Evolutionary conservation across 2,888 invertebrate genomes (phyloP), one percentile per base, ranked within the genome.

Genomic region (Stenodema calcarata): DNA sequence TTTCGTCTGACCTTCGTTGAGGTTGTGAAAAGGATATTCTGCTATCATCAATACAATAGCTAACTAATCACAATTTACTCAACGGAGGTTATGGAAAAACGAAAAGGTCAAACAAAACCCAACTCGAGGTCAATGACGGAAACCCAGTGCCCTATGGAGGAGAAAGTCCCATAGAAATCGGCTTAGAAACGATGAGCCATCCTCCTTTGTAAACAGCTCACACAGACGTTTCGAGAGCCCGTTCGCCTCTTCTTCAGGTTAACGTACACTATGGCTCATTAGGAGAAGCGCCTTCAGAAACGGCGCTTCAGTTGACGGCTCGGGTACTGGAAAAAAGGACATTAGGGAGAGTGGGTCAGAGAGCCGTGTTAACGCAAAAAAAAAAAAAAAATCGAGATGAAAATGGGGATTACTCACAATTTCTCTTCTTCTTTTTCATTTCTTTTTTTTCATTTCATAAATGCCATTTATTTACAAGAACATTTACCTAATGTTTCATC

Each of bases 101-200:
- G 62, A 23, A 62, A 62, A 62, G 62, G 62, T 62, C 62, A 62
- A 23, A 62, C n/a, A n/a, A 62, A 62, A 23, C 62, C 35, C 62
- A 23, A 62, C 23, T 7, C 62, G 23, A 62, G 62, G 62, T 62
- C 62, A 62, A 23, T 12, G 62, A 23, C 11, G 27, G 27, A 62
- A 62, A 62, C 62, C 62, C 12, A 62, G 62, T 62, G 62, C 62
- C 27, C 62, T 62, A 18, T 18, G 18, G 23, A 62, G 62, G 62
- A 62, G 62, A 62, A 62, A 62, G 62, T 62, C 62, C 62, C 62
- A 62, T 62, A 62, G 62, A 62, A 62, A 62, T 62, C 62, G 62
- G 62, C 62, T 54, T 54, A 54, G 54, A 18, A n/a, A 44, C 44
- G 54, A 54, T 54, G 54, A 54, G 54, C 23, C 62, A 62, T 62